phyloP scores from a whole-genome alignment of 1,140 invertebrate genomes.

The Cyphomyrmex costatus region DNA sequence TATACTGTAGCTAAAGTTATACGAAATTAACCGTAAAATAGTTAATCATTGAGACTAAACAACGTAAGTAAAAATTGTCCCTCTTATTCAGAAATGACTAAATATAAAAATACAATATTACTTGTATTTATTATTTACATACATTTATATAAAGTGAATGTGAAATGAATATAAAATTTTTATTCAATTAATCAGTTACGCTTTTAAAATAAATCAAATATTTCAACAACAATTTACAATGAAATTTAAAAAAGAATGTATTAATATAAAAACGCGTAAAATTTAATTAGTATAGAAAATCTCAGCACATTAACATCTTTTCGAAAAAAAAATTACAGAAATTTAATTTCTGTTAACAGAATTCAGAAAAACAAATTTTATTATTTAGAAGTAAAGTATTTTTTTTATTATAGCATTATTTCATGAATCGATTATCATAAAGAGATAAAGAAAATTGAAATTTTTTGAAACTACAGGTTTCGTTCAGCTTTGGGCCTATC shows the following conservation, averaged over 20 bases:
- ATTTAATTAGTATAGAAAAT: neutral
- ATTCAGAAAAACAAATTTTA: neutral
- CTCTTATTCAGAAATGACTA: neutral
- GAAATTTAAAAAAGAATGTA: neutral
- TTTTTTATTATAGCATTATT: slow-evolving; percentile 1
- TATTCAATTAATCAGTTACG: neutral
- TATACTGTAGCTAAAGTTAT: neutral
- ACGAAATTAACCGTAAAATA: slow-evolving; percentile 38
- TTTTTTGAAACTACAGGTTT: neutral
- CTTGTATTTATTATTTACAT: neutral
- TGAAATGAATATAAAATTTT: neutral
- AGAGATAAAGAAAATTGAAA: slow-evolving; percentile 11
- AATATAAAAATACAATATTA: neutral
- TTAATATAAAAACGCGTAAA: neutral
- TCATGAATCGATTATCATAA: neutral
- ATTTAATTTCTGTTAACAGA: neutral
- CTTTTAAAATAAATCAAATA: neutral
- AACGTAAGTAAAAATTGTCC: neutral
- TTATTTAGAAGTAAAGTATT: neutral
- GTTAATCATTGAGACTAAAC: neutral
- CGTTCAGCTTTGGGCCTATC: neutral
- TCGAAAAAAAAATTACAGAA: neutral
- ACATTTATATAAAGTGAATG: neutral
- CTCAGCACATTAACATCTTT: neutral
- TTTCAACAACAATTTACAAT: neutral